These are phyloP conservation scores for Steinernema khuongi DNA, from an alignment of 1,140 invertebrate species.

Conservation along the genomic window DNA sequence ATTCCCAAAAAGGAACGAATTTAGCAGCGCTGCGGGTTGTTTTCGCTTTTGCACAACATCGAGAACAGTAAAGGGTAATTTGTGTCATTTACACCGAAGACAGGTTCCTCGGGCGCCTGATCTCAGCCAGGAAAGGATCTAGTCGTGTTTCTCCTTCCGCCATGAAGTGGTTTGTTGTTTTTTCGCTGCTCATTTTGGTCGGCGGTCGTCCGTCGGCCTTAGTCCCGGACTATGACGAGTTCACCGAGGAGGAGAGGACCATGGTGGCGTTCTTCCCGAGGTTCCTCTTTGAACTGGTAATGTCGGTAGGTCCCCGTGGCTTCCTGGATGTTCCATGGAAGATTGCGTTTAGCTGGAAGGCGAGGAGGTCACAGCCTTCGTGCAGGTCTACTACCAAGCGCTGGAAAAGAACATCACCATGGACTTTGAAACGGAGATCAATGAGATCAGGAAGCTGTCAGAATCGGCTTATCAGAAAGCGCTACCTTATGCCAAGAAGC, in stretches of 20 bases:
- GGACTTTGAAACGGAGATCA: background rate
- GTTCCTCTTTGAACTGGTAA: background rate
- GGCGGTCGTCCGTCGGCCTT: background rate
- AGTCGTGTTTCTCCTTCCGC: too few relatives aligned
- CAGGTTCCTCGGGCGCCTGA: too few relatives aligned
- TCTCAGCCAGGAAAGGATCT: too few relatives aligned
- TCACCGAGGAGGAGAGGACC: background rate
- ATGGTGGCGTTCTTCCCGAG: background rate
- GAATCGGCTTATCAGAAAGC: background rate
- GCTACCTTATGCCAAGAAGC: background rate
- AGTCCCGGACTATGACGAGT: background rate
- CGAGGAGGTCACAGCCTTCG: background rate
- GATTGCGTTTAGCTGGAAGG: background rate
- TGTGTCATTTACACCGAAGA: too few relatives aligned
- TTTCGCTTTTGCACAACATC: too few relatives aligned
- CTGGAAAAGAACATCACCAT: background rate
- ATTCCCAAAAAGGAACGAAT: too few relatives aligned
- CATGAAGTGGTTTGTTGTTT: background rate
- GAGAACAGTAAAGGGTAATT: too few relatives aligned
- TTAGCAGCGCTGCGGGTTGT: too few relatives aligned
- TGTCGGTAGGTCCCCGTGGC: background rate
- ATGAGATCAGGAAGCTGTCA: background rate
- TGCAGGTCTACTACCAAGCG: background rate
- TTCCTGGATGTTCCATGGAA: background rate
- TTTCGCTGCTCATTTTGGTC: background rate